Conservation (phyloP, 2,888 invertebrate genomes). For the Lasioglossum morio region DNA sequence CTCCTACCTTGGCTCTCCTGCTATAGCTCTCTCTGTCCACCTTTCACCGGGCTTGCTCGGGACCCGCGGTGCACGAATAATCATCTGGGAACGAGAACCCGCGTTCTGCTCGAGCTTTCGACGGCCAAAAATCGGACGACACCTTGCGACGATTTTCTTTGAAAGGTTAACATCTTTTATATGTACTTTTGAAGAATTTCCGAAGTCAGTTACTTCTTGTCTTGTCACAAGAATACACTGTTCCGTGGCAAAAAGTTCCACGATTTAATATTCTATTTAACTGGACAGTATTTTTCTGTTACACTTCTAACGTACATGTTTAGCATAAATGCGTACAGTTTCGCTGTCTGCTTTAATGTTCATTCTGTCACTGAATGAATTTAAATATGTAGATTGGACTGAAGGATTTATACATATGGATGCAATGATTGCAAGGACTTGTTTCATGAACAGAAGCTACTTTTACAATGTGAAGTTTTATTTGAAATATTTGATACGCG, state of each 20-base stretch:
- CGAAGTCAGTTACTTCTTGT: too few relatives aligned
- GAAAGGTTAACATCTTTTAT: too few relatives aligned
- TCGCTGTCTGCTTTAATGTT: neutral
- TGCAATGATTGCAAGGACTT: neutral
- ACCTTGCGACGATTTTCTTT: neutral
- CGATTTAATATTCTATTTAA: too few relatives aligned
- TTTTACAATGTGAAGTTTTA: too few relatives aligned
- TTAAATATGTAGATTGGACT: neutral
- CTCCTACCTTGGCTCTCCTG: slow-evolving; percentile 32
- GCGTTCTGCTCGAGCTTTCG: neutral
- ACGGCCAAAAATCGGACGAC: neutral
- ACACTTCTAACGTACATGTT: too few relatives aligned
- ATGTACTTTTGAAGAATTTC: too few relatives aligned
- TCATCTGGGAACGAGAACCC: slow-evolving; percentile 7
- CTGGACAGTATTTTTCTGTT: too few relatives aligned
- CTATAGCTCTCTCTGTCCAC: slow-evolving; percentile 39
- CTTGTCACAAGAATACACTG: too few relatives aligned
- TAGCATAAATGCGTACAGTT: too few relatives aligned
- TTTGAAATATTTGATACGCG: too few relatives aligned
- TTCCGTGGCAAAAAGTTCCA: too few relatives aligned
- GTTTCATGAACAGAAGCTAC: neutral
- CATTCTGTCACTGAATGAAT: neutral
- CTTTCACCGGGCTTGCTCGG: slow-evolving; percentile 50
- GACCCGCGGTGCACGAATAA: neutral
- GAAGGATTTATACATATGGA: neutral